A percentile compares a stretch with the other conserved stretches of the same genome.
Evolutionary conservation across 1,140 invertebrate genomes (phyloP).

Genomic region (Macrostomum lignano): DNA sequence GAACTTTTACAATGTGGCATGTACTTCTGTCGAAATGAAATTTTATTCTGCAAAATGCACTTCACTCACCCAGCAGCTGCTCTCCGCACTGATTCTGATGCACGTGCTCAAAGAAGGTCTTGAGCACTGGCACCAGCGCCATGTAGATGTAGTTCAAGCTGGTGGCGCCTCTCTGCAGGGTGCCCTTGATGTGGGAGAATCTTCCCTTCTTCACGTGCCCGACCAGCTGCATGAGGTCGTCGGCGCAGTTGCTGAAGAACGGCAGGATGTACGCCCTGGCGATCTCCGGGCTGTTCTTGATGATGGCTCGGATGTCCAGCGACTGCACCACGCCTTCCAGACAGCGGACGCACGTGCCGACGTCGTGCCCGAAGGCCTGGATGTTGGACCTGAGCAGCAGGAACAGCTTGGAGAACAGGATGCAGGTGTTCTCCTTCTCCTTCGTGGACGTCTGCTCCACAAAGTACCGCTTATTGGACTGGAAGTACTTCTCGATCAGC

Average conservation of each 20-base stretch:
- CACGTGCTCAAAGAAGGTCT: slow-evolving; percentile 84
- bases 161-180: slow-evolving; percentile 55
- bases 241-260: slow-evolving; percentile 93
- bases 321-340: slow-evolving; percentile 59
- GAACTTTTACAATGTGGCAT: too few relatives aligned
- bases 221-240: slow-evolving; percentile 79
- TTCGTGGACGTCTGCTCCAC: too few relatives aligned
- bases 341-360: slow-evolving; percentile 77
- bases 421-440: too few relatives aligned
- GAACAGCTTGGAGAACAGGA: slow-evolving; percentile 78
- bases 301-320: slow-evolving; percentile 69
- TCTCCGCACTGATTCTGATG: slow-evolving; percentile 81
- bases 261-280: slow-evolving; percentile 71
- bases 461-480: slow-evolving; percentile 82
- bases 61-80: slow-evolving; percentile 57
- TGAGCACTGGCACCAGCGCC: slow-evolving; percentile 65
- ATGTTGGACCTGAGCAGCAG: slow-evolving; percentile 59
- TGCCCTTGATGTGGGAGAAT: slow-evolving; percentile 77
- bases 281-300: slow-evolving; percentile 92
- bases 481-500: slow-evolving; percentile 94
- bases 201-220: slow-evolving; percentile 64
- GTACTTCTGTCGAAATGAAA: too few relatives aligned
- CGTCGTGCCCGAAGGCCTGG: slow-evolving; percentile 77
- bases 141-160: slow-evolving; percentile 73
- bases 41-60: too few relatives aligned